Evolutionary conservation across 2,888 invertebrate genomes (phyloP), one percentile per base, ranked within the genome.

Genomic region (Sussaba pulchella): DNA sequence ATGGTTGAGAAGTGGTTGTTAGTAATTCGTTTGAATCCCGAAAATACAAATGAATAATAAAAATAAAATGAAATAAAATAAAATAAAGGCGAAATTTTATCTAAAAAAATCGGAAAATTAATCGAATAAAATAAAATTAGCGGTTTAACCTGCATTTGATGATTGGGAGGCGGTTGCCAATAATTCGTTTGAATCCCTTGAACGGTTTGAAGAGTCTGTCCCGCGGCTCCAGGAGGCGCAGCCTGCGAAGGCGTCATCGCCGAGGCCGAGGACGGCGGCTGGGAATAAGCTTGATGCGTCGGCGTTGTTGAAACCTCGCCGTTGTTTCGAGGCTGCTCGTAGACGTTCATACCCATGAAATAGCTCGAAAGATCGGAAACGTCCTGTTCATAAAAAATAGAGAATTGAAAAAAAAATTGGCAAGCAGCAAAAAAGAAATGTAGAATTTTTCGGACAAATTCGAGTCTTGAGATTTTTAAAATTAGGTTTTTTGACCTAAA

Each of bases 301-400:
- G 88, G 88, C 12, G 89, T 87, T 0, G 88, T 72, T 66, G 90
- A 91, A 43, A 88, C 89, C 17, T 87, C 89, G 12, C 78, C 75
- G 59, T 82, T 85, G 12, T 81, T 81, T 9, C 91, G 87, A 12
- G 80, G 72, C 66, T 91, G 91, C 63, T 91, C 91, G 75, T 91
- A 91, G 26, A 91, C 86, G 80, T 89, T 91, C 89, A 91, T 90
- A 0, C 91, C 91, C 89, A 91, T 88, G 67, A 92, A 92, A 71
- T 91, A 91, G 21, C 90, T 89, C 8, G 92, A 89, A 36, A 92
- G 83, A 59, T 92, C 92, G 2, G 90, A 85, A 43, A 89, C 86
- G 19, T 92, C 92, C 87, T 91, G 66, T 39, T 19, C 0, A 47
- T n/a, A n/a, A n/a, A 59, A 43, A 1, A 54, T 4, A 61, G 5